These are phyloP conservation scores for Arvicanthis niloticus DNA, from an alignment of 2,113 vertebrate genomes.

Conservation along the genomic window DNA sequence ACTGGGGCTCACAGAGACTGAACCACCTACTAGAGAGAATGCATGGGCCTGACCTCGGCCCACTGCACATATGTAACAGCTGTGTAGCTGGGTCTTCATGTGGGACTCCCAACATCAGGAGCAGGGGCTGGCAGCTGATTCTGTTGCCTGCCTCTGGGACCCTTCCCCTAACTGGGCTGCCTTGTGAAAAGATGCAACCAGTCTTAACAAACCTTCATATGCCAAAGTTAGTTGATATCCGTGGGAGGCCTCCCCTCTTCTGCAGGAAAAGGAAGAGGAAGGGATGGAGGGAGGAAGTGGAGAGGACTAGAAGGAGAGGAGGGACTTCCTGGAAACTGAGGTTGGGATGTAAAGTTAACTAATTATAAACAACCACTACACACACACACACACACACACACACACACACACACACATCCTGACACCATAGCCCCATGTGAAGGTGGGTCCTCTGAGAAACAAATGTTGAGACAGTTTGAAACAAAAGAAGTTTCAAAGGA, in stretches of 20 bases:
- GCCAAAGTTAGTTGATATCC: neutral
- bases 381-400: neutral
- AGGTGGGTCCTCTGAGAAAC: neutral
- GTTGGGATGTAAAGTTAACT: neutral
- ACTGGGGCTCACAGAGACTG: neutral
- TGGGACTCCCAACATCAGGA: neutral
- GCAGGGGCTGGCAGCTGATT: too few relatives aligned
- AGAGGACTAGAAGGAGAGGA: neutral
- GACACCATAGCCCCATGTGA: neutral
- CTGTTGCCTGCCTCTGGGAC: too few relatives aligned
- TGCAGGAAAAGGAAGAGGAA: neutral
- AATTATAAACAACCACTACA: neutral
- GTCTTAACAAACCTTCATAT: neutral
- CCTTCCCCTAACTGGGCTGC: too few relatives aligned
- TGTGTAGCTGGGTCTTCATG: neutral
- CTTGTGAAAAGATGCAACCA: neutral
- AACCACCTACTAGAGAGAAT: neutral
- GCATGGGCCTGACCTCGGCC: neutral
- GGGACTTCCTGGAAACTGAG: neutral
- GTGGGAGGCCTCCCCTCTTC: neutral
- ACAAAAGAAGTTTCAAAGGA: neutral
- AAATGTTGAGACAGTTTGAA: neutral
- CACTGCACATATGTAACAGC: neutral
- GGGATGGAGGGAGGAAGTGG: too few relatives aligned
- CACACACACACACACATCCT: neutral